Percentiles rank a stretch among this genome's conserved stretches.
phyloP scores from a whole-genome alignment of 2,797 vertebrate genomes.

The Enteromius viviparus region DNA sequence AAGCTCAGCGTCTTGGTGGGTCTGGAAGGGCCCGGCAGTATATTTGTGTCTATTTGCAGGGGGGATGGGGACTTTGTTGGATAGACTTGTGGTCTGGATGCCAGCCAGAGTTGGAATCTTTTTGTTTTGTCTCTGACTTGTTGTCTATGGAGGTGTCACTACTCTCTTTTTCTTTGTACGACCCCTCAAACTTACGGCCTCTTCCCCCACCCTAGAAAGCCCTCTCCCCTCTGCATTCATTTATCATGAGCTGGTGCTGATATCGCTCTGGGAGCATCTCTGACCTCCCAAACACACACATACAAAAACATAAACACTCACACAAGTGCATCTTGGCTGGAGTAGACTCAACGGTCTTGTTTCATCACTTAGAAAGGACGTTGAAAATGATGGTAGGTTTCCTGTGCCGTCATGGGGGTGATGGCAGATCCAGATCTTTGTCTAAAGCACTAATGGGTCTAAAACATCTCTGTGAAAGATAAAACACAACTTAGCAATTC shows the following conservation, averaged over 20 bases:
- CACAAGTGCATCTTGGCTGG: constrained; percentile 62
- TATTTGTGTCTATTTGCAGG: constrained; percentile 45
- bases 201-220: constrained; percentile 26
- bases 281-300: constrained; percentile 49
- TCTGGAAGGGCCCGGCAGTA: constrained; percentile 54
- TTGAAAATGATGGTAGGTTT: constrained; percentile 70
- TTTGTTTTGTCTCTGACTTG: constrained; percentile 62
- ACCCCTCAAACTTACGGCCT: constrained; percentile 11
- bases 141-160: constrained; percentile 44
- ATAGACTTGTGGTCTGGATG: constrained; percentile 70
- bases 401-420: constrained; percentile 64
- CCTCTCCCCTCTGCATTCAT: background rate
- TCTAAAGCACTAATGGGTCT: constrained; percentile 21
- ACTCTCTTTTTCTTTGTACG: constrained; percentile 32
- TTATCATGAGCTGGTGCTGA: background rate
- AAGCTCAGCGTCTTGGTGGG: constrained; percentile 76
- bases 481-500: background rate
- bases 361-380: constrained; percentile 60
- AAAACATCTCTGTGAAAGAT: constrained; percentile 13
- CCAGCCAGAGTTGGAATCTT: constrained; percentile 57
- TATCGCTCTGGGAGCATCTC: background rate
- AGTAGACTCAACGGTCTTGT: constrained; percentile 67
- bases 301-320: constrained; percentile 41
- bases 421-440: constrained; percentile 47
- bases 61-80: constrained; percentile 56